Base-by-base conservation (phyloP, 2,888 invertebrate genomes). In the Melieria picta region DNA sequence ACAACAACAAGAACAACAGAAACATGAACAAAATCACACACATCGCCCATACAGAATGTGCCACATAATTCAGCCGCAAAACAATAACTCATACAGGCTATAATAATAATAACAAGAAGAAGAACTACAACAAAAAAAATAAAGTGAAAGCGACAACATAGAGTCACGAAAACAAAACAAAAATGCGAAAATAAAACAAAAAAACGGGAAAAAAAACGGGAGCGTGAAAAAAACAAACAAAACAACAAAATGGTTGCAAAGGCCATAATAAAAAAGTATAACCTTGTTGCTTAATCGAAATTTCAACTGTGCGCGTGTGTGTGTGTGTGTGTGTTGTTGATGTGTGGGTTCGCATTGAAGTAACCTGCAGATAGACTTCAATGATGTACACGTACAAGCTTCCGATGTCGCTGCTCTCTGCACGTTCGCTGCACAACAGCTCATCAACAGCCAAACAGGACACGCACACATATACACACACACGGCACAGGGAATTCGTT, bases 261-360 rank as follows among this genome's bases (percentile, higher is more conserved):
- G 7, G 16, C 46, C 13, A 13, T 46, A 16, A 47, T 11, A 4
- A 7, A 13, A 6, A 11, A n/a, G 13, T 45, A 47, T 47, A 57
- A 66, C 65, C 47, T 66, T 57, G 57, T 66, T 47, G 57, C 42
- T 46, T 66, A 16, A 56, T 47, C 47, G 57, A 57, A 57, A 66
- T 46, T 45, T 45, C 57, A 58, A 66, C 13, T 10, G 56, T 10
- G 45, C 11, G 7, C 7, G 4, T 10, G 45, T 3, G 16, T 16
- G 7, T 7, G 3, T 30, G 1, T 16, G 50, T 48, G 11, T 1
- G 0, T 4, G 10, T 0, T 42, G 10, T 30, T 30, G 7, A 42
- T 58, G 7, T 47, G 61, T 46, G n/a, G 42, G 42, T 5, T 6
- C 9, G 46, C 47, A 9, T 61, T 13, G 11, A 30, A 30, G 30